Conservation (phyloP, 2,888 invertebrate species). For the Heliconius ethilla region DNA sequence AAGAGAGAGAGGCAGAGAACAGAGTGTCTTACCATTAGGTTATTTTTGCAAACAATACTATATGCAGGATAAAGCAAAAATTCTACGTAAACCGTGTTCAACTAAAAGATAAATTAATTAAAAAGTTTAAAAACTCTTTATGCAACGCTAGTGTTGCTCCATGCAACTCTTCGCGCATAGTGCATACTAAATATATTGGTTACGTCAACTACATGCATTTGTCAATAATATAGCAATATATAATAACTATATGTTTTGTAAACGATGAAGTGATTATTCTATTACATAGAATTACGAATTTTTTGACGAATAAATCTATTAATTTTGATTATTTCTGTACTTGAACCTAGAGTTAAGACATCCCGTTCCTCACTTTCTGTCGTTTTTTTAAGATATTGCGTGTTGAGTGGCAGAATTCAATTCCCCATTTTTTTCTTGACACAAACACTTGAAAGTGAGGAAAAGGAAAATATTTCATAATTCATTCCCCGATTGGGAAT, state of each 20-base stretch:
- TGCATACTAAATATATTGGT: neutral
- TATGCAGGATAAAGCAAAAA: neutral
- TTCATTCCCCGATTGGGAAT: no score
- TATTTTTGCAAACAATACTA: neutral
- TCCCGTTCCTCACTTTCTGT: no score
- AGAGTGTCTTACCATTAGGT: neutral
- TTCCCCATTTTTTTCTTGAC: no score
- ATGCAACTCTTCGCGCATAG: neutral
- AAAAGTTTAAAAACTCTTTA: neutral
- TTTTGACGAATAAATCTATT: neutral
- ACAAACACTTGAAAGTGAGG: no score
- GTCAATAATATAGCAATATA: conserved; percentile 8
- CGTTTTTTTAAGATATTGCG: no score
- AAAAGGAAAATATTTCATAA: no score
- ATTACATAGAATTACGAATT: neutral
- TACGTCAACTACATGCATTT: neutral
- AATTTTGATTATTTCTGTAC: neutral
- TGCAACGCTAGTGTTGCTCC: neutral
- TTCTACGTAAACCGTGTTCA: neutral
- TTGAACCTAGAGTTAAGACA: no score
- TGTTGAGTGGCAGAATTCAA: no score
- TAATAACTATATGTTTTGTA: neutral
- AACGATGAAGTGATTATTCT: neutral
- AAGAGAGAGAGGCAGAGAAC: no score
- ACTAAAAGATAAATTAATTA: neutral